Conservation (phyloP, 2,888 invertebrate species). For the Drosophila imparisetae region DNA sequence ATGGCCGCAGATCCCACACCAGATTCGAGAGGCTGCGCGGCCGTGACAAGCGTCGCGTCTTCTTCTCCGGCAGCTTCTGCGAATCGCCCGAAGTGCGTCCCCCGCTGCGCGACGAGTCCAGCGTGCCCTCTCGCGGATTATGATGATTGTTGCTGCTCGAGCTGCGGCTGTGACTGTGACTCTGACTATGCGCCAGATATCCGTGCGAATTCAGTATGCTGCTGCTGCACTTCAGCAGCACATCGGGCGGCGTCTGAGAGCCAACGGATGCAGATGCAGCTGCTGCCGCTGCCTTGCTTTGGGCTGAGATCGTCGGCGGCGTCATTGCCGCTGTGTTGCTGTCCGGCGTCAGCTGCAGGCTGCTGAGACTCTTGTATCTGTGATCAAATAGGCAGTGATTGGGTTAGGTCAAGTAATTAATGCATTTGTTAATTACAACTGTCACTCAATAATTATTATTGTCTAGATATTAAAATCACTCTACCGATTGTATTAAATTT, state of each 20-base stretch:
- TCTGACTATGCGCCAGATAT: conserved; percentile 61
- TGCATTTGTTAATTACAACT: neutral
- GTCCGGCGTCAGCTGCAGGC: conserved; percentile 84
- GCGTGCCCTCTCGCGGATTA: conserved; percentile 89
- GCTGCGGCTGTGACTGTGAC: conserved; percentile 75
- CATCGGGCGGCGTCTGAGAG: conserved; percentile 75
- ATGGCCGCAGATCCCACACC: conserved; percentile 90
- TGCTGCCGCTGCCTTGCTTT: conserved; percentile 79
- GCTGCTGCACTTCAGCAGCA: conserved; percentile 82
- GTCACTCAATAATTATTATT: neutral
- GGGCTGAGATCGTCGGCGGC: conserved; percentile 85
- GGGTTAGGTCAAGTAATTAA: conserved; percentile 4
- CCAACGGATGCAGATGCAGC: conserved; percentile 32
- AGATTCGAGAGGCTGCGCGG: conserved; percentile 94
- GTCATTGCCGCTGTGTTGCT: conserved; percentile 75
- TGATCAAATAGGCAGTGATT: neutral
- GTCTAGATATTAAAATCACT: neutral
- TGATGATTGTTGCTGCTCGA: conserved; percentile 83
- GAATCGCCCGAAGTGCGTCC: conserved; percentile 94
- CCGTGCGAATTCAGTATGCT: conserved; percentile 76
- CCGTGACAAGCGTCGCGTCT: conserved; percentile 91
- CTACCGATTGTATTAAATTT: neutral
- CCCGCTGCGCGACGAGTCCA: conserved; percentile 95
- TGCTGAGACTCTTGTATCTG: conserved; percentile 85
- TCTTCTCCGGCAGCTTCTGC: conserved; percentile 91